Conservation (phyloP, 2,113 vertebrate genomes). For the Kryptolebias marmoratus region DNA sequence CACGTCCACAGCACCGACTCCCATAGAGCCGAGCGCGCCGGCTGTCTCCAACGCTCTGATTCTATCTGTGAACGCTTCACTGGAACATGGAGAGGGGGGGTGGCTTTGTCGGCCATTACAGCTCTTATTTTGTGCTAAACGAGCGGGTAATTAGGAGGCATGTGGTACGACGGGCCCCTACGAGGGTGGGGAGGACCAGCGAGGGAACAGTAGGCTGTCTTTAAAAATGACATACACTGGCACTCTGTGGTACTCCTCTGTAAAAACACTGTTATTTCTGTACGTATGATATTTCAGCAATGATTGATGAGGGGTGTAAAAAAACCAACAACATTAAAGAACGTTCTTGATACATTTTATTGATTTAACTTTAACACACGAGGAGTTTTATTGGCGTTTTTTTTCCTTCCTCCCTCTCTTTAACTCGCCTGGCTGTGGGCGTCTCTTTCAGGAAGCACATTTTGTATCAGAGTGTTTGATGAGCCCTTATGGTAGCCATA, state of each 20-base stretch:
- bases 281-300: constrained; percentile 31
- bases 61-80: constrained; percentile 75
- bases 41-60: constrained; percentile 61
- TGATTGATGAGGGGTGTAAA: background rate
- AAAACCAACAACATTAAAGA: background rate
- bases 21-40: constrained; percentile 33
- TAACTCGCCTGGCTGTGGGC: constrained; percentile 32
- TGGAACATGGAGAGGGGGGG: constrained; percentile 45
- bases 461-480: constrained; percentile 68
- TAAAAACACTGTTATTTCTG: constrained; percentile 33
- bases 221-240: constrained; percentile 52
- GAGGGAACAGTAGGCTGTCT: constrained; percentile 64
- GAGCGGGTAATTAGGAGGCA: constrained; percentile 75
- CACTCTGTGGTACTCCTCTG: constrained; percentile 40
- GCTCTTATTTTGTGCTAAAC: constrained; percentile 75
- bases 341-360: constrained; percentile 4
- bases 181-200: constrained; percentile 43
- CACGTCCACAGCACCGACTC: constrained; percentile 21
- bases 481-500: constrained; percentile 77
- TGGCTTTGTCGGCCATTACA: constrained; percentile 67
- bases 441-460: constrained; percentile 57
- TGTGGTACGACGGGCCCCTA: constrained; percentile 45
- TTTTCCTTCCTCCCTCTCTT: constrained; percentile 2
- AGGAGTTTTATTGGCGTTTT: constrained; percentile 13
- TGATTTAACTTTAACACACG: background rate